These are phyloP conservation scores for Frankliniella intonsa DNA, from an alignment of 2,888 invertebrate species.

Conservation along the genomic window DNA sequence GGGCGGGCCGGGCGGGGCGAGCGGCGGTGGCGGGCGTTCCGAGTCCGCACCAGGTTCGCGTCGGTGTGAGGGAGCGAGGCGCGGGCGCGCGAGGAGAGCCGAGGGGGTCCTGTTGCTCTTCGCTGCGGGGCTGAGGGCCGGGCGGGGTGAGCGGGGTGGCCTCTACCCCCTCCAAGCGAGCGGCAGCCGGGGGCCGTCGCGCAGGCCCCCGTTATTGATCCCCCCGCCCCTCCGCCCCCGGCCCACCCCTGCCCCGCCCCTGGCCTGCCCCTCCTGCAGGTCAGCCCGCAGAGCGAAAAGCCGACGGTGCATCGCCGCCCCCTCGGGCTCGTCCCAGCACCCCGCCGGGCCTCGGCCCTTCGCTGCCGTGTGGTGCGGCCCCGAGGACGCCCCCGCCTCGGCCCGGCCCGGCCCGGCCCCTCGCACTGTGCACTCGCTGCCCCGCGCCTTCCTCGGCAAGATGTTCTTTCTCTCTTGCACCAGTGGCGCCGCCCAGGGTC, in stretches of 20 bases:
- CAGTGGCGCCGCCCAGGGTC: neutral
- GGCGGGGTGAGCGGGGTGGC: neutral
- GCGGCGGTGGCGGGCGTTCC: neutral
- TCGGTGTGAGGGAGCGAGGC: neutral
- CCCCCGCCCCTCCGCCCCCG: conserved; percentile 10
- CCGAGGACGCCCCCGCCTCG: no score
- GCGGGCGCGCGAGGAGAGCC: neutral
- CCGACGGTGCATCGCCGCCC: neutral
- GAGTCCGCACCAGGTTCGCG: neutral
- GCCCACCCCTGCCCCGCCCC: neutral
- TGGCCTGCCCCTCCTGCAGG: neutral
- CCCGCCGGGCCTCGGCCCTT: neutral
- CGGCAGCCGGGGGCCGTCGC: conserved; percentile 2
- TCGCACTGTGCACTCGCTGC: no score
- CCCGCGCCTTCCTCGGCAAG: neutral
- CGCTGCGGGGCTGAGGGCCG: neutral
- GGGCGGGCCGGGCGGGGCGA: neutral
- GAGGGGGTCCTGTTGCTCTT: neutral
- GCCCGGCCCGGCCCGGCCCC: no score
- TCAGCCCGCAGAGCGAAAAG: no score
- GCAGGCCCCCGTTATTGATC: conserved; percentile 1
- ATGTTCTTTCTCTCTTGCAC: neutral
- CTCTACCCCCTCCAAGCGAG: neutral
- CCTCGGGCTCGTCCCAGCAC: neutral
- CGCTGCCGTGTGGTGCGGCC: no score